Evolutionary conservation across 2,797 vertebrate genomes (phyloP), one percentile per base, ranked within the genome.

Genomic region (Chrosomus eos): DNA sequence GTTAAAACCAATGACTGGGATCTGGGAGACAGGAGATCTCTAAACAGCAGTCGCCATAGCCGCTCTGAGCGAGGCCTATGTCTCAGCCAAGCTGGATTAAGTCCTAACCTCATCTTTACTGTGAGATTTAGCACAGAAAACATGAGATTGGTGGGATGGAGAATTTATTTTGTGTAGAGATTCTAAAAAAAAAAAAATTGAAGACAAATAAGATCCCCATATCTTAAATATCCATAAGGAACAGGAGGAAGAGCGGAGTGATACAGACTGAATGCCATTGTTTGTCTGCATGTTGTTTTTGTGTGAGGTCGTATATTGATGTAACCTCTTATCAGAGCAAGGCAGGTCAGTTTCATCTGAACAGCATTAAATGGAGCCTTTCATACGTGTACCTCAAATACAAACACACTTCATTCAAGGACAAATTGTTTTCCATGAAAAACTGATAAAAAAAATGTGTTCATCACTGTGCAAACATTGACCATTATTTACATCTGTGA

Each of bases 401-500:
- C 94, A 95, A 95, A 95, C 91, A 92, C 92, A 91, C 92, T 90
- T 88, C 90, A 93, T 94, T 93, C 95, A 96, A 96, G 95, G 95
- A 91, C 95, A 92, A 93, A 92, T 93, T 94, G 94, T 95, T 96
- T 96, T 96, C 94, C 94, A 94, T 94, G 94, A 93, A 96, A 93
- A 94, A 93, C 92, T 91, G 92, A 93, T 92, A 90, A 89, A 95
- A 92, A 86, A 92, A 86, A 93, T 93, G 87, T 90, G 91, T 94
- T 93, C 94, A 94, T 95, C 92, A 79, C 93, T 94, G 89, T 93
- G 92, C 92, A 95, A 95, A 96, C 93, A 87, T 92, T 80, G 89
- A 88, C 93, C 93, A 93, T 93, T 96, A 94, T 95, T 95, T 95
- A 89, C 93, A 94, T 95, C 93, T 87, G 36, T 62, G 38, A 62